phyloP scores from a whole-genome alignment of 2,888 invertebrate species.

The Papilio elwesi region DNA sequence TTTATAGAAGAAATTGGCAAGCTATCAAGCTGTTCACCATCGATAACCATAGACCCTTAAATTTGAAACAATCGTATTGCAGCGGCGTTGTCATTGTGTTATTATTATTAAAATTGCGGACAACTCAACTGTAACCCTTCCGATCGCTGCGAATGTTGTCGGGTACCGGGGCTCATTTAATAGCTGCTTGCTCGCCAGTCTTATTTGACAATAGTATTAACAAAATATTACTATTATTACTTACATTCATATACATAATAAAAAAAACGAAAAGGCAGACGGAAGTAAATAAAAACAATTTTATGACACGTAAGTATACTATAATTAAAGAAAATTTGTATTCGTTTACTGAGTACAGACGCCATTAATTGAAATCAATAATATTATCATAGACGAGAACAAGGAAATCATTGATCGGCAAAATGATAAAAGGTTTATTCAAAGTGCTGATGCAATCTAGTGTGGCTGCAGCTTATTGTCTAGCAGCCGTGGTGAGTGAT shows the following conservation, averaged over 20 bases:
- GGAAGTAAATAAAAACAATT: constrained; percentile 10
- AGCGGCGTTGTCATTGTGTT: too few species aligned
- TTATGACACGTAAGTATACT: neutral
- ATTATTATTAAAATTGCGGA: too few species aligned
- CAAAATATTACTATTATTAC: too few species aligned
- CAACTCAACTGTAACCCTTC: too few species aligned
- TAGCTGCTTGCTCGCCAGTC: too few species aligned
- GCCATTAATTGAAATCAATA: constrained; percentile 16
- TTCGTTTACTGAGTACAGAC: neutral
- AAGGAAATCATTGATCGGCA: constrained; percentile 23
- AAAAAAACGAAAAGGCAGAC: neutral
- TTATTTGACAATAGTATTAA: too few species aligned
- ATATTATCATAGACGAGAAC: constrained; percentile 22
- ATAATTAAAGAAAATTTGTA: neutral
- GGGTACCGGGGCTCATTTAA: too few species aligned
- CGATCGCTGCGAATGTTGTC: too few species aligned
- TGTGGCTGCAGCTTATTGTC: constrained; percentile 20
- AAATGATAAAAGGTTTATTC: constrained; percentile 31
- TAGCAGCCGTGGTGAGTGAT: constrained; percentile 11
- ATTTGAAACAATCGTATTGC: too few species aligned
- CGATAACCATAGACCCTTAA: too few species aligned
- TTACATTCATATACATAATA: neutral
- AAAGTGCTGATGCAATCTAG: constrained; percentile 27
- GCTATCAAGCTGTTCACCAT: too few species aligned
- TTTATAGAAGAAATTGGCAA: too few species aligned